Conservation (phyloP, 2,797 vertebrate genomes). For the Platalea minor region DNA sequence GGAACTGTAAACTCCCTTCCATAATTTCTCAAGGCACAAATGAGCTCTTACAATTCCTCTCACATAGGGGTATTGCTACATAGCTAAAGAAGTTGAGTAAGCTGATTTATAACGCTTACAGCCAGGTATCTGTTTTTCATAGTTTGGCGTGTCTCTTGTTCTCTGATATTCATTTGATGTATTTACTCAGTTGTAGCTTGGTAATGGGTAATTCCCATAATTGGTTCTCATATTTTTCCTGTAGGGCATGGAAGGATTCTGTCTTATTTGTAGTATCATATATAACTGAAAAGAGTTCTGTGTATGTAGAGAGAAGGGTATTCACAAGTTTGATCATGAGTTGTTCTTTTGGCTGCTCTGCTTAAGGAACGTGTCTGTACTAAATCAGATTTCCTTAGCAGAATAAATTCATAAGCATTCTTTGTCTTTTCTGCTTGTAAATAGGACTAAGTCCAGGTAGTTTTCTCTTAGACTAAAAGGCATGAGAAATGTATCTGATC, state of each 20-base stretch:
- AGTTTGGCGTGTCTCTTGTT: background rate
- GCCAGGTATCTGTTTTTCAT: background rate
- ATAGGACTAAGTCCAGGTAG: background rate
- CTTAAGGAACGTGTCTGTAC: background rate
- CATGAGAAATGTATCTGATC: background rate
- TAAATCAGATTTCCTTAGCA: background rate
- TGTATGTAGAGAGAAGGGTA: background rate
- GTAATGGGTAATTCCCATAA: background rate
- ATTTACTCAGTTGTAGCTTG: background rate
- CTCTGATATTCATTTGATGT: background rate
- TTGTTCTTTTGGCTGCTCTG: background rate
- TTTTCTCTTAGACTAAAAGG: background rate
- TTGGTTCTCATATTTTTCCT: background rate
- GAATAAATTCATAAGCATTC: background rate
- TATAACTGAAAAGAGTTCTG: background rate
- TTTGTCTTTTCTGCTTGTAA: background rate
- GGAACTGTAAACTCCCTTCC: background rate
- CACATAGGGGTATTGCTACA: background rate
- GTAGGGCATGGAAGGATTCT: background rate
- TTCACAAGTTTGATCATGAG: conserved; percentile 5
- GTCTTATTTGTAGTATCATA: background rate
- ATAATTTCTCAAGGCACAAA: background rate
- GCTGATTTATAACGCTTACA: background rate
- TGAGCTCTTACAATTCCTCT: background rate
- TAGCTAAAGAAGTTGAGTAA: background rate